Base-by-base conservation (phyloP, 2,888 invertebrate species). In the Cataglyphis cursor region DNA sequence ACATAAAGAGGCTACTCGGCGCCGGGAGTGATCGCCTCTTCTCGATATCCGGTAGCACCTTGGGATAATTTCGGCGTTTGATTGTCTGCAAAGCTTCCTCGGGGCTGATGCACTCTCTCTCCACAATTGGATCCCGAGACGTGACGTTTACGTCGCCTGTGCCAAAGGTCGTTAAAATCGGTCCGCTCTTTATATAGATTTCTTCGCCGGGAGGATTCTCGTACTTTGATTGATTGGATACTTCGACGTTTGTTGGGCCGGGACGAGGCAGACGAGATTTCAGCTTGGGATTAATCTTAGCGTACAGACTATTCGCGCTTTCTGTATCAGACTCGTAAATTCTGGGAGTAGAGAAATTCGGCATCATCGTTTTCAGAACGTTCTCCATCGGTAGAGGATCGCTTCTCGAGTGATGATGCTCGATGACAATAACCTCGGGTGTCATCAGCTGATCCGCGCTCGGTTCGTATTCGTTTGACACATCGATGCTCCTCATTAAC, bases 61-160 rank as follows among this genome's bases (percentile, higher is more conserved):
- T 98, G 0, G 98, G 98, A 92, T 97, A 98, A 93, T 98, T 98
- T 89, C 97, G 95, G 82, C 97, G 96, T 93, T 97, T 97, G 62
- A 98, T 97, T 48, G 97, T 96, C 85, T 96, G 95, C 74, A 98
- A 93, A 0, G 97, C 97, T 93, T 98, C 97, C 91, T 97, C 97
- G 0, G 97, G 96, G 9, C 96, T 96, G 61, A 97, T 93, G 18
- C 95, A 94, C 18, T 94, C 91, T 81, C 94, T 87, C 21, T 94
- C 92, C 24, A 85, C 89, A 35, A 89, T 75, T 0, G 93, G 94
- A 78, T 97, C 97, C 81, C 96, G 95, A 68, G 97, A 97, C 0
- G 98, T 98, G 0, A 98, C 97, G 93, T 98, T 98, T 2, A 98
- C 96, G 92, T 97, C 97, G 24, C 48, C 87, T 15, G 54, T 85